Percentiles rank a stretch among this genome's conserved stretches.
phyloP scores from a whole-genome alignment of 2,797 vertebrate species.

The Danio albolineatus region DNA sequence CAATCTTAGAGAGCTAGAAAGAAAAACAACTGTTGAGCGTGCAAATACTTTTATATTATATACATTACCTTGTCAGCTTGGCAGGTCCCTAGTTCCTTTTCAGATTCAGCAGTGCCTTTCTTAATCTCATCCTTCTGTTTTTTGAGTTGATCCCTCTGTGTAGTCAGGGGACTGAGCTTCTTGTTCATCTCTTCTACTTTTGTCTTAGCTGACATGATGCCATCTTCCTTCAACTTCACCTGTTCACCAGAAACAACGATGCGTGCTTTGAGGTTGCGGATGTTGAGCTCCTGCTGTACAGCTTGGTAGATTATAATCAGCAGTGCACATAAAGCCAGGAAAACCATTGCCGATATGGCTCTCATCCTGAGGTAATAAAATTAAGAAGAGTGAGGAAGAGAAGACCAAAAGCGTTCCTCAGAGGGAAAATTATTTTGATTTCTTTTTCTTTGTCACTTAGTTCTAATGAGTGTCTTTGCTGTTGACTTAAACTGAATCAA shows the following conservation, averaged over 20 bases:
- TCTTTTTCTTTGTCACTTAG: constrained; percentile 13
- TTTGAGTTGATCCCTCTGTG: constrained; percentile 48
- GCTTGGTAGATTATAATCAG: constrained; percentile 63
- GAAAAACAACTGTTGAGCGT: not conserved
- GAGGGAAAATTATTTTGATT: not conserved
- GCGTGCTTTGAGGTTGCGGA: constrained; percentile 36
- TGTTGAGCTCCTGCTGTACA: constrained; percentile 68
- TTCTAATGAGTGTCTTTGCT: constrained; percentile 10
- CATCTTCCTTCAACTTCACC: constrained; percentile 64
- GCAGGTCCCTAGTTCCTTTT: constrained; percentile 62
- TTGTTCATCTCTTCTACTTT: constrained; percentile 56
- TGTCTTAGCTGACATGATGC: constrained; percentile 57
- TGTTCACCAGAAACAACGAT: not conserved
- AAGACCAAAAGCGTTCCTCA: not conserved
- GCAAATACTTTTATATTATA: not conserved
- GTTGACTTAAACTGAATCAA: not conserved
- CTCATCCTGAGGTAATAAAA: constrained; percentile 67
- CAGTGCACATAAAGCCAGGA: constrained; percentile 61
- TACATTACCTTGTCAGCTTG: constrained; percentile 67
- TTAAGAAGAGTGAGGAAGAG: not conserved
- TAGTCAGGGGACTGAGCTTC: not conserved
- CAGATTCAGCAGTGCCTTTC: rapidly evolving
- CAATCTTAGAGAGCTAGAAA: too few species aligned
- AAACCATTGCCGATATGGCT: not conserved
- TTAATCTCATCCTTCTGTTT: not conserved